A percentile compares a stretch with the other conserved stretches of the same genome.
Evolutionary conservation across 2,888 invertebrate genomes (phyloP).

Genomic region (Torymus auratus): DNA sequence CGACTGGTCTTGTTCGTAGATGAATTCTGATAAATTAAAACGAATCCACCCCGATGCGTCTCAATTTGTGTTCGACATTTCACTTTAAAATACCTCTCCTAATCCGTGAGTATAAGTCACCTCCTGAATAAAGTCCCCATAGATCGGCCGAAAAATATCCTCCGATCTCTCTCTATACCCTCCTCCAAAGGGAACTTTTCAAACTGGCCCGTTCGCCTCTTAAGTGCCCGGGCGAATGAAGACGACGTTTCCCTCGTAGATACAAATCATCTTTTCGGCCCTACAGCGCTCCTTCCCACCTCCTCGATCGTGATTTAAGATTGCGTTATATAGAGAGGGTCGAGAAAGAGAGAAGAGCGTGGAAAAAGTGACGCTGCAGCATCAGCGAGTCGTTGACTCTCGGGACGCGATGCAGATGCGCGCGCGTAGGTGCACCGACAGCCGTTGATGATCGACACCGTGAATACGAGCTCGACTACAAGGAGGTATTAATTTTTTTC

Average conservation of each 20-base stretch:
- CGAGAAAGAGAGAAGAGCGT: not conserved
- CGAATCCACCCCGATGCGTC: not conserved
- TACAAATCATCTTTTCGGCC: constrained; percentile 42
- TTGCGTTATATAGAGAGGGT: not conserved
- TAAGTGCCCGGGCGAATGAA: constrained; percentile 10
- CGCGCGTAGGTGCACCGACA: constrained; percentile 40
- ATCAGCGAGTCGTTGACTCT: constrained; percentile 26
- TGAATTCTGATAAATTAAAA: no score
- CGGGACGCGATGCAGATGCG: constrained; percentile 4
- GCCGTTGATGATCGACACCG: constrained; percentile 49
- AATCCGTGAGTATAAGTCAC: constrained; percentile 25
- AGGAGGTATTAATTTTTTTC: constrained; percentile 47
- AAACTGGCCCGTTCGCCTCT: no score
- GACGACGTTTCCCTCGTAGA: constrained; percentile 38
- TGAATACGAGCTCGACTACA: constrained; percentile 40
- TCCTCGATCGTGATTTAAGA: constrained; percentile 26
- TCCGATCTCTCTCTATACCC: constrained; percentile 16
- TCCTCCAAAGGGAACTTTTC: constrained; percentile 1
- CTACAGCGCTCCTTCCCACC: not conserved
- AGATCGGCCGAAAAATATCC: not conserved
- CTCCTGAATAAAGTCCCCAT: not conserved
- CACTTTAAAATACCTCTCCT: constrained; percentile 19
- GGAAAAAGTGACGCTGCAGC: constrained; percentile 8
- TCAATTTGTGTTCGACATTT: not conserved
- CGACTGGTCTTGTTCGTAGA: no score